Evolutionary conservation across 2,113 vertebrate genomes (phyloP).

Genomic region (Promerops cafer): DNA sequence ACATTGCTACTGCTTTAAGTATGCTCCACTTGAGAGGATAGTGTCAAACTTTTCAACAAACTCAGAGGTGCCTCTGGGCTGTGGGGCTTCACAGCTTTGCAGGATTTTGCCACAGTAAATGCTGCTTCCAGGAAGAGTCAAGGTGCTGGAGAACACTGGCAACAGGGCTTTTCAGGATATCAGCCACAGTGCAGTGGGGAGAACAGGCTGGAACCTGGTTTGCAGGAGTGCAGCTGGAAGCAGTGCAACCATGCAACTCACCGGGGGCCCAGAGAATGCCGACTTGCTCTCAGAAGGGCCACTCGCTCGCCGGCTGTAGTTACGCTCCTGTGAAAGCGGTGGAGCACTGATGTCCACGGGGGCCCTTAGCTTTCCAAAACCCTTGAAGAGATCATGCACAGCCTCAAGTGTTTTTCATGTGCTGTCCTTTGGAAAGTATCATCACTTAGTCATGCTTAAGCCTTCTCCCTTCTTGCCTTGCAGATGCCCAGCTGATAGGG

Average conservation of each 20-base stretch:
- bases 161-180: background rate
- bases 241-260: background rate
- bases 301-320: accelerated
- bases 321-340: background rate
- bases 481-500: background rate
- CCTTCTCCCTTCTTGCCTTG: background rate
- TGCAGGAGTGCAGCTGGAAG: background rate
- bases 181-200: background rate
- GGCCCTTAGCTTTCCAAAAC: background rate
- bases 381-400: background rate
- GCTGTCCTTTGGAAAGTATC: background rate
- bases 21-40: background rate
- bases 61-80: background rate
- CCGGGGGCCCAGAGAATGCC: background rate
- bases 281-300: background rate
- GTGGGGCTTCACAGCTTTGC: background rate
- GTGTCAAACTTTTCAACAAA: background rate
- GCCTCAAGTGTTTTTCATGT: background rate
- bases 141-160: background rate
- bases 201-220: background rate
- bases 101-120: background rate
- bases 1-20: background rate
- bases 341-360: background rate
- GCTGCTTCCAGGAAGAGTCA: background rate
- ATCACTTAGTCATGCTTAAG: background rate